Percentiles rank a stretch among this genome's conserved stretches.
phyloP scores from a whole-genome alignment of 2,113 vertebrate species.

The Istiophorus platypterus region DNA sequence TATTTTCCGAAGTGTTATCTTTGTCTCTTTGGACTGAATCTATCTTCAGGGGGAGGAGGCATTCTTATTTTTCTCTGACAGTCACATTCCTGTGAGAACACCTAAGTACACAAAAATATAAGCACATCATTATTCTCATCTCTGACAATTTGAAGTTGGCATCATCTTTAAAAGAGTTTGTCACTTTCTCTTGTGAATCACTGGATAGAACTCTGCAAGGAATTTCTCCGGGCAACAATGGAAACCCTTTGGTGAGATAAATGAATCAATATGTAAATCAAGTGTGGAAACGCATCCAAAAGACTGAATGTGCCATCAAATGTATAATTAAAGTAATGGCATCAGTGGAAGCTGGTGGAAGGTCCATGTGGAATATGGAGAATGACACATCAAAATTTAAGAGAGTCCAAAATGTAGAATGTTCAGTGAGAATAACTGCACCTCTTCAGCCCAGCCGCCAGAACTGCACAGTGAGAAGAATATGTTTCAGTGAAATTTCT shows the following conservation, averaged over 20 bases:
- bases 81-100: background rate
- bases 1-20: background rate
- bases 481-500: background rate
- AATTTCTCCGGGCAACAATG: slow-evolving; percentile 7
- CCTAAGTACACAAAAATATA: slow-evolving; percentile 19
- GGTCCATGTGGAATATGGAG: background rate
- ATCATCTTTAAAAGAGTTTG: slow-evolving; percentile 13
- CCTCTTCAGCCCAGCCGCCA: background rate
- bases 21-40: background rate
- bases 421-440: background rate
- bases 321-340: background rate
- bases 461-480: background rate
- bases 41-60: background rate
- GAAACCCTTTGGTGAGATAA: slow-evolving; percentile 18
- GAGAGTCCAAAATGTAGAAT: background rate
- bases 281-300: background rate
- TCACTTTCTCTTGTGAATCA: slow-evolving; percentile 10
- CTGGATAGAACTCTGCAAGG: slow-evolving; percentile 21
- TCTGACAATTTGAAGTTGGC: slow-evolving; percentile 19
- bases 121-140: slow-evolving; percentile 2
- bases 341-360: background rate
- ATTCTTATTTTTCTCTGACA: background rate
- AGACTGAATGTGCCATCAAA: background rate
- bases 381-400: background rate
- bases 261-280: slow-evolving; percentile 9